Conservation (phyloP, 2,797 vertebrate genomes). For the Enteromius anoplus region DNA sequence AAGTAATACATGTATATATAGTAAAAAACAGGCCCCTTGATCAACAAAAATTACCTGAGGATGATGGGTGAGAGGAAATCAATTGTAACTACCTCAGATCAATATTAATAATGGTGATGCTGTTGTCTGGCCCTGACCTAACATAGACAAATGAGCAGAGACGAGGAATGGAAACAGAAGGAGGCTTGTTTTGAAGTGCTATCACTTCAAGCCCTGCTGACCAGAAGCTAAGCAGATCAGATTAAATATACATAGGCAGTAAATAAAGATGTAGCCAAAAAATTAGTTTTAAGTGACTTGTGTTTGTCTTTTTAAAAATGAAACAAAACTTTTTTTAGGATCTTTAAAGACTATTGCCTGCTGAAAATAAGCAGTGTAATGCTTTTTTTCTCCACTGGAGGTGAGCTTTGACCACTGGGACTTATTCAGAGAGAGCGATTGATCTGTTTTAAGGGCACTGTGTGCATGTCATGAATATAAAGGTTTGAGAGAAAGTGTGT, state of each 20-base stretch:
- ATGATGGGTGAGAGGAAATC: conserved; percentile 62
- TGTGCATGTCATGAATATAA: not conserved
- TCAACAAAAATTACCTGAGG: conserved; percentile 58
- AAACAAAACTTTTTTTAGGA: no score
- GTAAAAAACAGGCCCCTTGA: conserved; percentile 49
- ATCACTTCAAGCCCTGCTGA: not conserved
- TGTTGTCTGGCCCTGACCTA: conserved; percentile 65
- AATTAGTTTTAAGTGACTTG: not conserved
- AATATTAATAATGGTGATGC: conserved; percentile 68
- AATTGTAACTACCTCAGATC: conserved; percentile 67
- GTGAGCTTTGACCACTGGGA: conserved; percentile 12
- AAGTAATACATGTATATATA: not conserved
- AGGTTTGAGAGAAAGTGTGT: not conserved
- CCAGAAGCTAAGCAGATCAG: conserved; percentile 1
- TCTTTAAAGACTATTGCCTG: not conserved
- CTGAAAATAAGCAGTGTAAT: not conserved
- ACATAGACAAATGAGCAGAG: conserved; percentile 59
- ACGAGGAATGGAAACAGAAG: conserved; percentile 36
- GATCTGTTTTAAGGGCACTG: not conserved
- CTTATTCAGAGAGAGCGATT: not conserved
- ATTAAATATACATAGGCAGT: not conserved
- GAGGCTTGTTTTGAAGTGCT: not conserved
- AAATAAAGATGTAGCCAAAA: not conserved
- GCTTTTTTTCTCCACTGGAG: conserved; percentile 25
- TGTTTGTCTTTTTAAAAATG: not conserved